Percentiles rank a stretch among this genome's conserved stretches.
These are phyloP conservation scores for Notothenia rossii DNA, from an alignment of 2,113 vertebrate species.

Conservation along the genomic window DNA sequence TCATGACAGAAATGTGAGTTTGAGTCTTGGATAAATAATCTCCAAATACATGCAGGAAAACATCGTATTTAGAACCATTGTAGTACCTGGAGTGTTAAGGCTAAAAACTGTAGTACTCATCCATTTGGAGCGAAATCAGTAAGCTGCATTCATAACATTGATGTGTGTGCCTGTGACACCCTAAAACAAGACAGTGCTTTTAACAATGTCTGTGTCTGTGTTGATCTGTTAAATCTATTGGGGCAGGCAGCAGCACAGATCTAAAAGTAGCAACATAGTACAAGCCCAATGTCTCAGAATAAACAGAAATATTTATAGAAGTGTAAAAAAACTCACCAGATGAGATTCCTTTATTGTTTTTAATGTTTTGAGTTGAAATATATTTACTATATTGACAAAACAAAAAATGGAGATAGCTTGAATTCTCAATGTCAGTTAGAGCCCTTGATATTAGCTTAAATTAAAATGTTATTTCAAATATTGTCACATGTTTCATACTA, in stretches of 20 bases:
- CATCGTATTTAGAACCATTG: background rate
- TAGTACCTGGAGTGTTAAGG: background rate
- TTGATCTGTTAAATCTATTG: background rate
- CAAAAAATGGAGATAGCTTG: no score
- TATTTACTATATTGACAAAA: no score
- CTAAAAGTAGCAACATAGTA: background rate
- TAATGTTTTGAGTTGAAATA: background rate
- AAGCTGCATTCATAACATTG: background rate
- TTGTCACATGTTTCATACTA: no score
- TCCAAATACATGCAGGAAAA: background rate
- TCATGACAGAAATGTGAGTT: constrained; percentile 54
- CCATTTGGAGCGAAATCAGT: background rate
- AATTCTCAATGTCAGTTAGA: no score
- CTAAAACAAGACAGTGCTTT: background rate
- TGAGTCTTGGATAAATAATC: background rate
- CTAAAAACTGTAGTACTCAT: background rate
- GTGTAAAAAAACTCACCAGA: background rate
- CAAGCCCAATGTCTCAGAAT: constrained; percentile 4
- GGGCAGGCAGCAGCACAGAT: constrained; percentile 1
- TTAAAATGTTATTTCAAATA: no score
- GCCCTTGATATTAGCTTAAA: no score
- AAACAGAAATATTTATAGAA: constrained; percentile 12
- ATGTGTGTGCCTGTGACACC: background rate
- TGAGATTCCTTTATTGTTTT: background rate
- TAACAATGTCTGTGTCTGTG: background rate